Base-by-base conservation (phyloP, 2,113 vertebrate genomes). In the Pituophis catenifer region DNA sequence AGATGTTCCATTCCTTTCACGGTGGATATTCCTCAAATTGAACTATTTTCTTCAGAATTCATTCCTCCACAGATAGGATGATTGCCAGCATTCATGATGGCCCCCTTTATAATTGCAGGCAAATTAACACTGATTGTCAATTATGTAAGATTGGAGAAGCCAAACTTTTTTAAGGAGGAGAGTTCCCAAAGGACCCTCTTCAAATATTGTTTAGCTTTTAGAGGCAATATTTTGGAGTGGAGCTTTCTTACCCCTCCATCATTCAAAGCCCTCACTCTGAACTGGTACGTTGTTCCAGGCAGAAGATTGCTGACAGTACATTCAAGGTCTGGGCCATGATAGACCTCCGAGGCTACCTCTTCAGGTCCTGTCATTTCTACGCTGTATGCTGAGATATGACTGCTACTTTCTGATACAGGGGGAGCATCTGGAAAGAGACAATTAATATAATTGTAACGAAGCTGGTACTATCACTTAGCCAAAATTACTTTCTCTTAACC, bases 221-320 rank as follows among this genome's bases (percentile, higher is more conserved):
- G 5, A 89, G 5, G 44, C 17, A 17, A 26, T 10, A 26, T 12
- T 21, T 8, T n/a, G 17, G 10, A 8, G 26, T 9, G 7, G 4
- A 48, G 12, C 38, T 26, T 9, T 95, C 99, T 97, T 97, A 99
- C 99, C 99, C 99, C 99, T 1, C 99, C 98, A 0, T 99, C 98
- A 21, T 99, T 99, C 96, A 98, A 91, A 3, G 99, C 99, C 52
- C 98, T 96, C 97, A 99, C 98, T 92, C 98, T 70, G 98, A 99
- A 99, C 81, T 95, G 94, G 87, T 99, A 99, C 0, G 98, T 97
- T 8, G 98, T 98, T 38, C 99, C 99, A 0, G 99, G 99, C 1
- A 99, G 98, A 88, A 99, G 98, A 95, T 98, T 98, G 89, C 98
- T 96, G 5, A 99, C 97, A 0, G 99, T 99, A 96, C 99, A 99